Evolutionary conservation across 2,888 invertebrate species (phyloP), one percentile per base, ranked within the genome.

Genomic region (Periphyllus acericola): DNA sequence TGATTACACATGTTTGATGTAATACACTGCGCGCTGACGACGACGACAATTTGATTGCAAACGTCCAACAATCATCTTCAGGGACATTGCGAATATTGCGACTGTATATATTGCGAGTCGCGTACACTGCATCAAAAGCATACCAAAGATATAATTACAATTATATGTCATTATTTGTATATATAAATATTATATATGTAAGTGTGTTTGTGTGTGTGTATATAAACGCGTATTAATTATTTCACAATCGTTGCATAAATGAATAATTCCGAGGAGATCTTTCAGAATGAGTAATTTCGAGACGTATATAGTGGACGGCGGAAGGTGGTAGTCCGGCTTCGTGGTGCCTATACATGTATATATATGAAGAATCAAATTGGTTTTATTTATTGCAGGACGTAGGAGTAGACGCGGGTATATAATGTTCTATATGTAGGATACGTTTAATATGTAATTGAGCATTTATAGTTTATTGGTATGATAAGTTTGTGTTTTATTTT

Each of bases 211-310:
- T 19, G 55, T 19, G 55, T 19, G 14, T 25, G 21, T n/a, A n/a
- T 25, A 72, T 72, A 9, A 21, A 52, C 78, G 52, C 32, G 11
- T n/a, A 21, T 78, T 52, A 17, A 52, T 78, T 78, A 78, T 78
- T 78, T 52, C 32, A 52, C 32, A 78, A 78, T 29, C 32, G 21
- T 21, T 5, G 32, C 52, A 78, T 78, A 52, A 21, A 78, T 78
- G 78, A 78, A 78, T 78, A 78, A 78, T 78, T 78, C 52, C 9
- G 29, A 21, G 17, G 46, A 76, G n/a, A 32, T n/a, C 52, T 46
- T n/a, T 66, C n/a, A 66, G n/a, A 66, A 66, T 66, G 66, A 66
- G n/a, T n/a, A 11, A 66, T 66, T 66, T 66, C 66, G n/a, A 66
- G n/a, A 66, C n/a, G 6, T n/a, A n/a, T n/a, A n/a, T n/a, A n/a